Evolutionary conservation across 1,140 invertebrate genomes (phyloP).

Genomic region (Homarus americanus): DNA sequence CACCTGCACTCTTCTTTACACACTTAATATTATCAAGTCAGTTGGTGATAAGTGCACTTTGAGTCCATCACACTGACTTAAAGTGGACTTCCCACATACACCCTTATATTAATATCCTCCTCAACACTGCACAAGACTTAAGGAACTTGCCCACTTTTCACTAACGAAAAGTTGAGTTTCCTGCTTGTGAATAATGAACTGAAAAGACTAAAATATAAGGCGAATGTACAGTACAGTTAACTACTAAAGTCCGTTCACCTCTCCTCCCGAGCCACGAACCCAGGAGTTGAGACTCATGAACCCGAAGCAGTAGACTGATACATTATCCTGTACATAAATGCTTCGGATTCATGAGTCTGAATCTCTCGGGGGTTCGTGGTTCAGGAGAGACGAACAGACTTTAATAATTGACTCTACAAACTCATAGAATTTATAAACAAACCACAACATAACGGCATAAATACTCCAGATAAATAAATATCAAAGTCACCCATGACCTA

Average conservation of each 20-base stretch:
- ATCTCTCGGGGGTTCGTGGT: too few species aligned
- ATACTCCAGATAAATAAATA: background rate
- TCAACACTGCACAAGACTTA: conserved; percentile 42
- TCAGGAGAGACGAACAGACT: too few species aligned
- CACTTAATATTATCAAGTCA: too few species aligned
- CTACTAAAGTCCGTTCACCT: too few species aligned
- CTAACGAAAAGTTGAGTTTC: conserved; percentile 47
- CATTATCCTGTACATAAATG: too few species aligned
- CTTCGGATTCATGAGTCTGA: too few species aligned
- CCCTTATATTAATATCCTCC: conserved; percentile 5
- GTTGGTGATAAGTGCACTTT: background rate
- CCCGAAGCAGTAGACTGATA: too few species aligned
- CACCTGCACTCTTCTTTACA: too few species aligned
- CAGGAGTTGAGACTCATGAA: background rate
- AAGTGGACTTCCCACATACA: background rate
- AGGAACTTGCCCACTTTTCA: conserved; percentile 39
- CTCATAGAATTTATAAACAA: background rate
- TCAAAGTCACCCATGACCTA: background rate
- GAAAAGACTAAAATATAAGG: conserved; percentile 19
- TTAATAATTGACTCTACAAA: background rate
- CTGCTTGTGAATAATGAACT: conserved; percentile 27
- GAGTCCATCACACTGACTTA: background rate
- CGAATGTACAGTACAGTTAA: conserved; percentile 4
- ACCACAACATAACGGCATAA: background rate
- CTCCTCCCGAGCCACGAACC: too few species aligned